Base-by-base conservation (phyloP, 1,140 invertebrate species). In the Dendrolimus punctatus region DNA sequence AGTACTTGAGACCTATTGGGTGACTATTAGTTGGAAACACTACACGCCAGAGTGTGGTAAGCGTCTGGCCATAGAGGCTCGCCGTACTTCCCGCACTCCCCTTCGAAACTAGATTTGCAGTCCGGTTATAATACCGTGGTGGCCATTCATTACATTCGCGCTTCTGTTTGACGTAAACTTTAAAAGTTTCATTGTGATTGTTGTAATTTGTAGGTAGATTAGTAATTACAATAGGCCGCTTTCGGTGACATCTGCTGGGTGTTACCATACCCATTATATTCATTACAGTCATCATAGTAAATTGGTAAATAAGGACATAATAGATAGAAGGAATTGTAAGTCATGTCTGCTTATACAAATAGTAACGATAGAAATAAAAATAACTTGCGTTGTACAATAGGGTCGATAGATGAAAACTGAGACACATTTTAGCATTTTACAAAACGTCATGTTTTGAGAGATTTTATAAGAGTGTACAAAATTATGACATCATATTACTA, bases 31-130 rank as follows among this genome's bases (percentile, higher is more conserved):
- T 55, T 55, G 61, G 73, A 65, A 66, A 64, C 61, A 67, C 70
- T 71, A 73, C 76, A 78, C 73, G 72, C 77, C 71, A 66, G 63
- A 76, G 78, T 86, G 83, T 76, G 82, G 82, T 85, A 69, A 85
- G 62, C 67, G 79, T 71, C 73, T 86, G 80, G 83, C 79, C 83
- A 80, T 84, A 72, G 75, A 86, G 83, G 83, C 80, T 77, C 75
- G 83, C 83, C 83, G 67, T 81, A 80, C 77, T 82, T 76, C 70
- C 83, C 83, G 67, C 83, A 81, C 76, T 80, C 80, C 80, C 83
- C 80, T 80, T 66, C 70, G 70, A 73, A 80, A 86, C 78, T 86
- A 81, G 76, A 78, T 86, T 83, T 81, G 80, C 79, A 84, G 82
- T 73, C 74, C 77, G 73, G 76, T 84, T 80, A 80, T 85, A 82